Base-by-base conservation (phyloP, 2,888 invertebrate genomes). In the Hecatera dysodea region DNA sequence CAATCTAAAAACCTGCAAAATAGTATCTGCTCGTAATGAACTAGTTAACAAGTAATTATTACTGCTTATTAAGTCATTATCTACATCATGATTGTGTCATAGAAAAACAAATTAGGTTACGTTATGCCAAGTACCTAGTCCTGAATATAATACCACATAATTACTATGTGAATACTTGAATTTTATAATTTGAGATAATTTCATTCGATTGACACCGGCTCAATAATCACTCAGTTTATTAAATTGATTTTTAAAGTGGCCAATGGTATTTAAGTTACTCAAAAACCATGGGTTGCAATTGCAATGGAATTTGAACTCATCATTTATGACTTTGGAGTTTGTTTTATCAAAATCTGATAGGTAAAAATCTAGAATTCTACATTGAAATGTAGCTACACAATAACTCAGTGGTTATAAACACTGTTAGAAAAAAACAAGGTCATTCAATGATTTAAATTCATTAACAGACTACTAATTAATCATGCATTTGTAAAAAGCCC, bases 1-100 rank as follows among this genome's bases (percentile, higher is more conserved):
- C 71, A 73, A 73, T 70, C 57, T 74, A 72, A 59, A 75, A 65
- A 65, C 59, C 66, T 56, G 74, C 52, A 74, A 71, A 70, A 67
- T 67, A 59, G 48, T 66, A 50, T 62, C 53, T 44, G 42, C 62
- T 42, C 17, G 12, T 42, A 67, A 22, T 24, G 22, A 61, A 56
- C 27, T 27, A 48, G 5, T 59, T 17, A 19, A 11, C 48, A 55
- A 59, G 19, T 55, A 60, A 36, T 60, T 52, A 39, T 22, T 19
- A 44, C 50, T 56, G n/a, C 24, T 68, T 29, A 39, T 24, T 42
- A 15, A 36, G 33, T 46, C 27, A 52, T 61, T 42, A 69, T 11
- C 46, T 53, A 59, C 44, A 59, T 53, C 42, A 67, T 75, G 52
- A 75, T 67, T 71, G 53, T 48, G 64, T 33, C 39, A 24, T 46